Conservation (phyloP, 2,797 vertebrate species). For the Cichlasoma orientale region DNA sequence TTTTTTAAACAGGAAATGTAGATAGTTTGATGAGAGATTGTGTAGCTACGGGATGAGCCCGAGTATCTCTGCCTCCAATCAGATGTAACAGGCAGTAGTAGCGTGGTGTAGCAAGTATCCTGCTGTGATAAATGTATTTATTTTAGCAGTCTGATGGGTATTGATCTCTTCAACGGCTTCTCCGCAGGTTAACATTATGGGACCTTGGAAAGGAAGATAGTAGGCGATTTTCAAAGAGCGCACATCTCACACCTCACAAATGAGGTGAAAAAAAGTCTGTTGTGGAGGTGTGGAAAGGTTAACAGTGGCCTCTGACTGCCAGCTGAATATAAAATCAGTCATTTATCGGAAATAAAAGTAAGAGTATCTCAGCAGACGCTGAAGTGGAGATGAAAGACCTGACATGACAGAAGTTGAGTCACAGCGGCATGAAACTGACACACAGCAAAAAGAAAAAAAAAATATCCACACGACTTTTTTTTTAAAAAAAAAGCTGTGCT, state of each 20-base stretch:
- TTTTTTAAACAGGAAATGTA: neutral
- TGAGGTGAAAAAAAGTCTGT: slow-evolving; percentile 54
- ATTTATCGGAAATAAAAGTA: slow-evolving; percentile 70
- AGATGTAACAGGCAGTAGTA: slow-evolving; percentile 54
- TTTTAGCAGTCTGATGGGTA: slow-evolving; percentile 69
- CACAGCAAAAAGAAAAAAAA: slow-evolving; percentile 16
- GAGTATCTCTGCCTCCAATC: slow-evolving; percentile 51
- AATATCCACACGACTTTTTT: slow-evolving; percentile 2
- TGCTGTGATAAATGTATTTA: slow-evolving; percentile 74
- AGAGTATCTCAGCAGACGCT: slow-evolving; percentile 36
- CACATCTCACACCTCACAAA: slow-evolving; percentile 60
- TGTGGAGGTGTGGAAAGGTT: slow-evolving; percentile 64
- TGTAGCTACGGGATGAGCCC: slow-evolving; percentile 7
- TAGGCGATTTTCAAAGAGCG: slow-evolving; percentile 30
- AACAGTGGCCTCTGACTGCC: slow-evolving; percentile 57
- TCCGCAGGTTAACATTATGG: slow-evolving; percentile 47
- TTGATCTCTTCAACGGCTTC: slow-evolving; percentile 57
- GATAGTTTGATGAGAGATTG: neutral
- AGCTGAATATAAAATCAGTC: slow-evolving; percentile 61
- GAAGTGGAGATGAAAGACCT: slow-evolving; percentile 44
- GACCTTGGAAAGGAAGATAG: slow-evolving; percentile 43
- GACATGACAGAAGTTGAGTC: slow-evolving; percentile 54
- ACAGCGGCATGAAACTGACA: slow-evolving; percentile 46
- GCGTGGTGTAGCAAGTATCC: slow-evolving; percentile 34
- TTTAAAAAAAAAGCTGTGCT: slow-evolving; percentile 3